Percentiles rank a stretch among this genome's conserved stretches.
Conservation (phyloP, 2,797 vertebrate genomes). For the Tapera naevia region DNA sequence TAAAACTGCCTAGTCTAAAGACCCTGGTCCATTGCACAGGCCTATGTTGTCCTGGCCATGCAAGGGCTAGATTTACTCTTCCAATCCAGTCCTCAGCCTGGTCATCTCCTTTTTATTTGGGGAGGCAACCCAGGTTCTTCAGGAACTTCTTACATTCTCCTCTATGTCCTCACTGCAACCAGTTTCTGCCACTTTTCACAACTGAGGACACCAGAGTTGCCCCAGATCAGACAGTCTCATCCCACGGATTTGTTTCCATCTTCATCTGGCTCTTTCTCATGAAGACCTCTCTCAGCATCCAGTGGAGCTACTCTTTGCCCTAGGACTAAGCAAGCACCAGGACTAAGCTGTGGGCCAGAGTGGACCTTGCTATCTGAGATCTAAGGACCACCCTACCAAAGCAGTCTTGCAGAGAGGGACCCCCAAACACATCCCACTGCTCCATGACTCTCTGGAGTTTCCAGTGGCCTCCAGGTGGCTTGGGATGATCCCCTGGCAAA, state of each 20-base stretch:
- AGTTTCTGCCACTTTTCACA: neutral
- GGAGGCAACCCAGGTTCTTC: neutral
- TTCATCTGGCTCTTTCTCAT: neutral
- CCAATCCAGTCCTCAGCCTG: neutral
- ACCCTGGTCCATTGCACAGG: neutral
- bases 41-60: neutral
- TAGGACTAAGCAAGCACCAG: neutral
- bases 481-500: neutral
- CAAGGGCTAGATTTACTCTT: no score
- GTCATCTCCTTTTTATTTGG: neutral
- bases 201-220: accelerated
- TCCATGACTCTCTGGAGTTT: neutral
- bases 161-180: neutral
- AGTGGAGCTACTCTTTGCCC: neutral
- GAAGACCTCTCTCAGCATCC: neutral
- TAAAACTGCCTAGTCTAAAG: neutral
- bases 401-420: neutral
- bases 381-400: neutral
- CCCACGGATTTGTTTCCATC: neutral
- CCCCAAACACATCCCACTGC: neutral
- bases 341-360: accelerated
- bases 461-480: neutral
- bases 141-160: neutral
- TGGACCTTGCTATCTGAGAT: neutral
- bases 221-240: neutral